Conservation (phyloP, 2,888 invertebrate genomes). For the Reticulitermes lucifugus region DNA sequence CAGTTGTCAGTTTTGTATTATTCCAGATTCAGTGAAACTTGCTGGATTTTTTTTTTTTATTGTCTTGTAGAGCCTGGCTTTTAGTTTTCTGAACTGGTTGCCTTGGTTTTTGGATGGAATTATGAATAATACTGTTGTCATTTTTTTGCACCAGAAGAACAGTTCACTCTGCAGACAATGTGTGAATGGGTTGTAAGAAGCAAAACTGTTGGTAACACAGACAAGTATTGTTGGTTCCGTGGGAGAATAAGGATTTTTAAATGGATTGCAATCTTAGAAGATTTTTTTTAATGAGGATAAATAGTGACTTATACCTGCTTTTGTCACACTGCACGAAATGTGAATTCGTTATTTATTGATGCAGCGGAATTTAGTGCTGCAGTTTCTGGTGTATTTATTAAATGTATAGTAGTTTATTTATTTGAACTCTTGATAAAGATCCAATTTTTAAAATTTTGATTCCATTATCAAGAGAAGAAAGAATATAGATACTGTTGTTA, state of each 20-base stretch:
- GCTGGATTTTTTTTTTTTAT: constrained; percentile 9
- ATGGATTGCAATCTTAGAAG: not conserved
- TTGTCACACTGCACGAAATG: constrained; percentile 2
- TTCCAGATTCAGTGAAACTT: constrained; percentile 11
- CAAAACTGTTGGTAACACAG: not conserved
- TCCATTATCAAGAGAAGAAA: constrained; percentile 25
- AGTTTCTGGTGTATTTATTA: constrained; percentile 27
- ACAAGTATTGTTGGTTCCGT: not conserved
- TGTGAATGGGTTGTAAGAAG: constrained; percentile 2
- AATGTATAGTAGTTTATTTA: constrained; percentile 40
- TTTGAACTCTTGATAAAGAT: constrained; percentile 23
- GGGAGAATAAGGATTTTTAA: not conserved
- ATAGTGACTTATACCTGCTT: constrained; percentile 14
- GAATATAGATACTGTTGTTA: constrained; percentile 25
- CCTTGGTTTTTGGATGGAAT: constrained; percentile 36
- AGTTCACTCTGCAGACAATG: not conserved
- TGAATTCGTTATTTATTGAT: not conserved
- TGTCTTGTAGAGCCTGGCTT: constrained; percentile 38
- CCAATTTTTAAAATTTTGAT: constrained; percentile 27
- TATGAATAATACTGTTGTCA: constrained; percentile 10
- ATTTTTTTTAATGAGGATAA: not conserved
- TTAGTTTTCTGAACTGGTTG: constrained; percentile 20
- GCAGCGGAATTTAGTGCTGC: constrained; percentile 21
- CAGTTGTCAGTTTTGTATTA: constrained; percentile 12
- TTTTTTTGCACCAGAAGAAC: constrained; percentile 15